These are phyloP conservation scores for Phataginus tetradactyla DNA, from an alignment of 2,797 vertebrate genomes.

Conservation along the genomic window DNA sequence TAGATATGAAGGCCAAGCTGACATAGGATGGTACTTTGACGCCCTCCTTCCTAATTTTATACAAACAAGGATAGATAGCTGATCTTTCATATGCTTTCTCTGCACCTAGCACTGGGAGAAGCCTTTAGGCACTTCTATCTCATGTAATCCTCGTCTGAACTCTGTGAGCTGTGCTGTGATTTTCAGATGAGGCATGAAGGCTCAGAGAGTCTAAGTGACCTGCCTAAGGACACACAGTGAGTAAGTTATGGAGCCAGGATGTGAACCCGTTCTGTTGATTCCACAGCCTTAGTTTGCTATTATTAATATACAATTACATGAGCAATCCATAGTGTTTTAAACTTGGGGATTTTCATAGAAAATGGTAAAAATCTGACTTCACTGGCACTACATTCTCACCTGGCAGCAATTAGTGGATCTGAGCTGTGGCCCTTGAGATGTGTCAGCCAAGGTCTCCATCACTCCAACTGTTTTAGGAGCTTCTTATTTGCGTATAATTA, in stretches of 20 bases:
- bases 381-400: neutral
- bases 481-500: neutral
- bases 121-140: neutral
- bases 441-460: neutral
- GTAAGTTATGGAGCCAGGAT: neutral
- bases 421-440: neutral
- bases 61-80: neutral
- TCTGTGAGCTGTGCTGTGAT: neutral
- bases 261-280: neutral
- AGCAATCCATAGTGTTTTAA: neutral
- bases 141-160: neutral
- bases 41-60: neutral
- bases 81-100: neutral
- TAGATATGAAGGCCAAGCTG: neutral
- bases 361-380: neutral
- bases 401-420: neutral
- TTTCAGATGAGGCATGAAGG: neutral
- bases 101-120: neutral
- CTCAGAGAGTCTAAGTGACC: neutral
- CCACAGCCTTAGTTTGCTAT: neutral
- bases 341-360: neutral
- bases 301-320: no score
- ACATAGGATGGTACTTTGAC: neutral
- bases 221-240: neutral
- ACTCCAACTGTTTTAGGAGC: neutral